Base-by-base conservation (phyloP, 2,888 invertebrate species). In the Dryobotodes eremita region DNA sequence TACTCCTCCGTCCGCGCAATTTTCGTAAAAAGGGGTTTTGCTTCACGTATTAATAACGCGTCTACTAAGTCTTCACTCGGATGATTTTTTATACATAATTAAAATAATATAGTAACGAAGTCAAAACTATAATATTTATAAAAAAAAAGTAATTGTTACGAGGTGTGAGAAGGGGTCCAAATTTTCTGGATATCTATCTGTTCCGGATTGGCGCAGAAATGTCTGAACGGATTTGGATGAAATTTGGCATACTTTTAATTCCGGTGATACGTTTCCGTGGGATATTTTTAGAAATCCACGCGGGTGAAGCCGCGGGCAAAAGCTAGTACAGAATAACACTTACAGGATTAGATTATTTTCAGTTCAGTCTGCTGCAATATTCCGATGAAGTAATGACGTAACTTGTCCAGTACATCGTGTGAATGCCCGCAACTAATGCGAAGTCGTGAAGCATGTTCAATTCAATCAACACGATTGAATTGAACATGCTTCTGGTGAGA, bases 401-500 rank as follows among this genome's bases (percentile, higher is more conserved):
- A 77, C 23, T 53, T 31, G 59, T n/a, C 31, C 70, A 65, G 23
- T 31, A 42, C 50, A 70, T 59, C 83, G 85, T 89, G 89, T 87
- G 90, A 89, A 88, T 80, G 85, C 74, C 83, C 85, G 84, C 78
- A 79, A 50, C 71, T 83, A 80, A 76, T 85, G 71, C 69, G 59
- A 42, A 84, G 82, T 84, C 79, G 78, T 88, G 89, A 85, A 85
- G 86, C 88, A 86, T 88, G 86, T 83, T 89, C 87, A 86, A 90
- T 89, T 88, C 88, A 90, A 91, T 92, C 87, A 89, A 86, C 87
- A 86, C 90, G 87, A 89, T 90, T 88, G 42, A 42, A 42, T 42
- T 42, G 42, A 42, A 42, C 42, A 42, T 42, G 42, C 42, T 42
- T 42, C 42, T 42, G 89, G 77, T 71, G 71, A 72, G 74, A 81